These are phyloP conservation scores for Tamias sibiricus DNA, from an alignment of 2,113 vertebrate genomes.

Conservation along the genomic window DNA sequence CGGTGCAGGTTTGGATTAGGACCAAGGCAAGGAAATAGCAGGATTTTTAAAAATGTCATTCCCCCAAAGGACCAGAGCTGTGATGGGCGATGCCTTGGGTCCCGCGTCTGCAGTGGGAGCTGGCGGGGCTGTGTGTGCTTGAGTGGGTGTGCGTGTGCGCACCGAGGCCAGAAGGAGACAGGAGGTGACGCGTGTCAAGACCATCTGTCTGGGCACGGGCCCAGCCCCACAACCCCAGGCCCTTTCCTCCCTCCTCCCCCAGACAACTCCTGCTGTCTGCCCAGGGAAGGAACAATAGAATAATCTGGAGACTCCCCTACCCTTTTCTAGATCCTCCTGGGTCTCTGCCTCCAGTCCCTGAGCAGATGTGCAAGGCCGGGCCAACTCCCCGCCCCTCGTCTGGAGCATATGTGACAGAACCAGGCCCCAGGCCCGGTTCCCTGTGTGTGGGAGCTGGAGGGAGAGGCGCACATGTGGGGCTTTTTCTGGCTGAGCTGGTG, in stretches of 20 bases:
- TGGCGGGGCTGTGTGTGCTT: neutral
- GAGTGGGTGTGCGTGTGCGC: neutral
- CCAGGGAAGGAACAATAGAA: slow-evolving; percentile 36
- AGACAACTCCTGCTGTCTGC: slow-evolving; percentile 34
- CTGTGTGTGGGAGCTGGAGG: neutral
- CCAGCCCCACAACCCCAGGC: slow-evolving; percentile 34
- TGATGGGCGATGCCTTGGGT: neutral
- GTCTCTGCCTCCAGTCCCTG: slow-evolving; percentile 9
- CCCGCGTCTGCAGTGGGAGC: neutral
- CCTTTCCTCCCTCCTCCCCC: neutral
- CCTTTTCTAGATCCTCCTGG: slow-evolving; percentile 41
- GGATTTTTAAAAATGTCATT: neutral
- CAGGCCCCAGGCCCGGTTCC: neutral
- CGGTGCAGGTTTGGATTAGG: neutral
- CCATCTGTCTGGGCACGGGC: slow-evolving; percentile 75
- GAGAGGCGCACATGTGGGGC: neutral
- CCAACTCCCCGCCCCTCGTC: neutral
- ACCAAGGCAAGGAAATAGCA: neutral
- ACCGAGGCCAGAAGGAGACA: slow-evolving; percentile 52
- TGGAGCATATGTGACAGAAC: no score
- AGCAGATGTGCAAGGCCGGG: neutral
- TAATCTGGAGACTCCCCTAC: neutral
- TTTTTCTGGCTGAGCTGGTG: slow-evolving; percentile 65
- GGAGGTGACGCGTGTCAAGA: slow-evolving; percentile 28
- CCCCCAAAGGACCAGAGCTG: neutral